Conservation (phyloP, 1,140 invertebrate species). For the Argopecten irradians region DNA sequence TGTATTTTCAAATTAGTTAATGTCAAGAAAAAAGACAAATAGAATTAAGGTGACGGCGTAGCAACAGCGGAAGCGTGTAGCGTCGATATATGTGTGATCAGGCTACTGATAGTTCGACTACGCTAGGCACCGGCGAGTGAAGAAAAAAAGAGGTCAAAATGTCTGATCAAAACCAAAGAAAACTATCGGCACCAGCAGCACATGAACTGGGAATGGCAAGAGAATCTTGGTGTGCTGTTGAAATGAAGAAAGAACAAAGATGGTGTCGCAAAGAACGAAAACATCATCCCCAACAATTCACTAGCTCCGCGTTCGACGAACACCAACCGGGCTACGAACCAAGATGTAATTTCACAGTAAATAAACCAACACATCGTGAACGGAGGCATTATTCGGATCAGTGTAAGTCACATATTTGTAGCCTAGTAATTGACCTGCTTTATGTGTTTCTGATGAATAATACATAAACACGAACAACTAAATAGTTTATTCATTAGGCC, state of each 20-base stretch:
- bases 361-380: conserved; percentile 66
- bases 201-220: conserved; percentile 55
- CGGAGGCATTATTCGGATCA: conserved; percentile 64
- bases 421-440: background rate
- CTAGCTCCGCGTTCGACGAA: conserved; percentile 61
- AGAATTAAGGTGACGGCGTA: background rate
- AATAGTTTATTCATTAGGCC: too few species aligned
- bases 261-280: conserved; percentile 66
- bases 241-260: conserved; percentile 69
- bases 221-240: conserved; percentile 72
- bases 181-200: conserved; percentile 53
- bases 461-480: too few species aligned
- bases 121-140: background rate
- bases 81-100: background rate
- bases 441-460: too few species aligned
- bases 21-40: background rate
- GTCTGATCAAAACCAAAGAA: background rate
- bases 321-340: conserved; percentile 52
- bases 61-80: background rate
- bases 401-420: conserved; percentile 50
- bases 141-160: background rate
- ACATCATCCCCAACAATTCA: conserved; percentile 61
- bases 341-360: conserved; percentile 64
- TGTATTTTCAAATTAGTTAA: background rate
- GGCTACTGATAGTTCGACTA: background rate